Evolutionary conservation across 1,140 invertebrate genomes (phyloP), one percentile per base, ranked within the genome.

Genomic region (Eupeodes corollae): DNA sequence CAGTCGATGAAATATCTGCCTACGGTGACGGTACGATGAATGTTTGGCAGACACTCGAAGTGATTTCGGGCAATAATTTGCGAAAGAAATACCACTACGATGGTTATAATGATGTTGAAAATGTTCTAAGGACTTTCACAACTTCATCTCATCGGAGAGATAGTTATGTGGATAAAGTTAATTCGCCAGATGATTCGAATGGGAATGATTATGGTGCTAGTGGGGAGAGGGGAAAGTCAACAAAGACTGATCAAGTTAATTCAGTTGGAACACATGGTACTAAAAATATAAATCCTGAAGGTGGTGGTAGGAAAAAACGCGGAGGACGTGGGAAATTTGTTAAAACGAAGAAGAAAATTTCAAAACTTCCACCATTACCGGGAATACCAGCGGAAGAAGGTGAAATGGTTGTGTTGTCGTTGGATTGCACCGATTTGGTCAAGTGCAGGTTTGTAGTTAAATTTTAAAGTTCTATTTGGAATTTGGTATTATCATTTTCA

Each of bases 21-120:
- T 63, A 58, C 59, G 50, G 59, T 56, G 44, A 62, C 47, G 65
- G 63, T 60, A 65, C 56, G 47, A 66, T 66, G 63, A 66, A 66
- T 48, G 63, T 67, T 38, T 67, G 61, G 63, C 63, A 67, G 43
- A 67, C 61, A 14, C 46, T 67, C 13, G 63, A 66, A 37, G 63
- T 61, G 32, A 52, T 67, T 0, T 63, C 63, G 37, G 52, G 56
- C 2, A 15, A 67, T 0, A 67, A 51, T 42, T 50, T 62, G 3
- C 62, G 63, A 10, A 65, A 65, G 32, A 57, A 57, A 2, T 66
- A 63, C 47, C 63, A 66, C 41, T 66, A 66, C 42, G 62, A 66
- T 45, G 63, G 63, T 19, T 66, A 53, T 35, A 52, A 52, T 30
- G 63, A 66, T 41, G 56, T 56, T 8, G 61, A 66, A 5, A 61